Evolutionary conservation across 2,888 invertebrate species (phyloP).

Genomic region (Gastracanthus pulcherrimus): DNA sequence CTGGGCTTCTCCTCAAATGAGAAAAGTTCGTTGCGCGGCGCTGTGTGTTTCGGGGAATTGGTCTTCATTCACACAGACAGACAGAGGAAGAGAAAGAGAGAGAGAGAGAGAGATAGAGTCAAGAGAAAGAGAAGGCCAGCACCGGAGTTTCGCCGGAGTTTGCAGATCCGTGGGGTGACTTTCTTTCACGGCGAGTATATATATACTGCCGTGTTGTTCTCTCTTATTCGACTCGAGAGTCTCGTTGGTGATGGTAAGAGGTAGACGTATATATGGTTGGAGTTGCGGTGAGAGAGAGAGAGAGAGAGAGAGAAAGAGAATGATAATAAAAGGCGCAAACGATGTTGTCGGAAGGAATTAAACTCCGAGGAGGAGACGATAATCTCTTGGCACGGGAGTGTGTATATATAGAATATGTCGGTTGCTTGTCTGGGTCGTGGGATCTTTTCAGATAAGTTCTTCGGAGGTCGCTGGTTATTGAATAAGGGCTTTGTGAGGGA

Average conservation of each 20-base stretch:
- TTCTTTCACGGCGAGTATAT: background rate
- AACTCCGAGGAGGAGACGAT: too few species aligned
- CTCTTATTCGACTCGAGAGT: background rate
- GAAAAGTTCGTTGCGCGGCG: slow-evolving; percentile 3
- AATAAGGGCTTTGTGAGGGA: background rate
- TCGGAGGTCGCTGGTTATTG: background rate
- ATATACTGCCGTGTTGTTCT: background rate
- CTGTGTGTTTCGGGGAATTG: background rate
- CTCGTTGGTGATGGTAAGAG: too few species aligned
- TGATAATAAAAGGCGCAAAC: background rate
- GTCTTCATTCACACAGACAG: slow-evolving; percentile 15
- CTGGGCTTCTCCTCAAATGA: slow-evolving; percentile 14
- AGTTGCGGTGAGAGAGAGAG: too few species aligned
- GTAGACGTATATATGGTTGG: too few species aligned
- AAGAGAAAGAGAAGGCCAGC: too few species aligned
- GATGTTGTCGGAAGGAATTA: background rate
- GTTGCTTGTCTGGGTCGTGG: too few species aligned
- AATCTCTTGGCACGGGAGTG: background rate
- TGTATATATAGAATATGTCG: too few species aligned
- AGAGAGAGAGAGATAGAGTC: too few species aligned
- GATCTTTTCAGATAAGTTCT: too few species aligned
- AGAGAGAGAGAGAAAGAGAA: too few species aligned
- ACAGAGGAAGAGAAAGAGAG: too few species aligned
- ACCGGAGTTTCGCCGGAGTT: background rate
- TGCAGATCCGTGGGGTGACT: background rate